Conservation (phyloP, 2,888 invertebrate genomes). For the Papilio demoleus region DNA sequence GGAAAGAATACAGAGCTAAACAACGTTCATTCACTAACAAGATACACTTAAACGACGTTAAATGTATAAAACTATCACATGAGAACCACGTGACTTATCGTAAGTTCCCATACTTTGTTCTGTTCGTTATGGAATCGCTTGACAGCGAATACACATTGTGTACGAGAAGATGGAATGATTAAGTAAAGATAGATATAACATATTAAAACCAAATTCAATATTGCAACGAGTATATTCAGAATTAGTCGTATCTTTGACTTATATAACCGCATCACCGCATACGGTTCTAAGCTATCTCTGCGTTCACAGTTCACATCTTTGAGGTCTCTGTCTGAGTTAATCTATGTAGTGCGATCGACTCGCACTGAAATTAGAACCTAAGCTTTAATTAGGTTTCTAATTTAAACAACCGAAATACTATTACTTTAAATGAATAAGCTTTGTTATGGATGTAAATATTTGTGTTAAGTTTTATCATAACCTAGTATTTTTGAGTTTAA, state of each 20-base stretch:
- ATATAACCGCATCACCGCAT: slow-evolving; percentile 1
- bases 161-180: not conserved
- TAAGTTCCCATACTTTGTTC: too few relatives aligned
- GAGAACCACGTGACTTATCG: too few relatives aligned
- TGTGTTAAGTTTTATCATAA: too few relatives aligned
- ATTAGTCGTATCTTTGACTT: not conserved
- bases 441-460: too few relatives aligned
- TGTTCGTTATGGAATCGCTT: too few relatives aligned
- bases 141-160: too few relatives aligned
- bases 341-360: slow-evolving; percentile 1
- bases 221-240: not conserved
- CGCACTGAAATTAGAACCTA: not conserved
- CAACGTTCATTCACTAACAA: too few relatives aligned
- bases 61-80: too few relatives aligned
- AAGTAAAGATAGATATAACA: not conserved
- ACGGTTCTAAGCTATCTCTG: slow-evolving; percentile 1
- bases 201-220: not conserved
- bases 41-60: too few relatives aligned
- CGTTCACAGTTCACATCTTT: not conserved
- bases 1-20: too few relatives aligned
- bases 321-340: not conserved
- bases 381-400: slow-evolving; percentile 4
- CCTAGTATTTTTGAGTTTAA: too few relatives aligned
- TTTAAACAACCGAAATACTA: not conserved
- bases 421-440: too few relatives aligned